Percentiles rank a stretch among this genome's conserved stretches.
phyloP scores from a whole-genome alignment of 2,797 vertebrate genomes.

The Lophotriccus pileatus region DNA sequence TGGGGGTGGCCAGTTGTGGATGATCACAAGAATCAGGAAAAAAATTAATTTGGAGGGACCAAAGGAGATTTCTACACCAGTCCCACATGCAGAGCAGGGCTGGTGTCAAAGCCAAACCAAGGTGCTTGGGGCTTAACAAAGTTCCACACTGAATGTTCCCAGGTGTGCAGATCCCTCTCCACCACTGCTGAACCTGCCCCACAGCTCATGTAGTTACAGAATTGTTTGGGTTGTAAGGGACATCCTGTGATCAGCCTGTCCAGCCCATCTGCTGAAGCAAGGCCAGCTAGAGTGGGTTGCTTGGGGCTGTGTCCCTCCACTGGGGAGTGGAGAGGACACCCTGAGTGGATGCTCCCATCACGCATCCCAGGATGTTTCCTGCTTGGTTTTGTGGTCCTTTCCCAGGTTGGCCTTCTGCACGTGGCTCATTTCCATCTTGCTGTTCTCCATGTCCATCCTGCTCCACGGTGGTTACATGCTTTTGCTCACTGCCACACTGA shows the following conservation, averaged over 20 bases:
- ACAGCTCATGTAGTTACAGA: background rate
- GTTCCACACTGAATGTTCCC: background rate
- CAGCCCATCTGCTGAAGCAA: background rate
- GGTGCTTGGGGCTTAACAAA: background rate
- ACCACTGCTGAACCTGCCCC: background rate
- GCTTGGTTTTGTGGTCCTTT: background rate
- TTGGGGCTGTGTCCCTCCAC: background rate
- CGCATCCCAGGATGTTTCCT: background rate
- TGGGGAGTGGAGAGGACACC: background rate
- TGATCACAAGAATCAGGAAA: background rate
- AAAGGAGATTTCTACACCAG: background rate
- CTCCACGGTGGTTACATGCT: constrained; percentile 88
- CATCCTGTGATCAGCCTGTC: background rate
- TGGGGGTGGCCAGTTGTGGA: background rate
- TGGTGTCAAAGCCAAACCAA: background rate
- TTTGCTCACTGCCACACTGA: constrained; percentile 81
- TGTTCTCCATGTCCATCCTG: constrained; percentile 87
- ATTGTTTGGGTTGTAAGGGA: background rate
- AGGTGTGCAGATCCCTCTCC: background rate
- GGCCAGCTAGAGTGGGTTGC: background rate
- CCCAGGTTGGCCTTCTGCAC: constrained; percentile 92
- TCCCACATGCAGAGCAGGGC: background rate
- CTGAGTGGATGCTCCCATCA: background rate
- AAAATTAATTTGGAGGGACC: background rate
- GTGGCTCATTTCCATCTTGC: constrained; percentile 87